phyloP scores from a whole-genome alignment of 2,113 vertebrate genomes.

The Pavo muticus region DNA sequence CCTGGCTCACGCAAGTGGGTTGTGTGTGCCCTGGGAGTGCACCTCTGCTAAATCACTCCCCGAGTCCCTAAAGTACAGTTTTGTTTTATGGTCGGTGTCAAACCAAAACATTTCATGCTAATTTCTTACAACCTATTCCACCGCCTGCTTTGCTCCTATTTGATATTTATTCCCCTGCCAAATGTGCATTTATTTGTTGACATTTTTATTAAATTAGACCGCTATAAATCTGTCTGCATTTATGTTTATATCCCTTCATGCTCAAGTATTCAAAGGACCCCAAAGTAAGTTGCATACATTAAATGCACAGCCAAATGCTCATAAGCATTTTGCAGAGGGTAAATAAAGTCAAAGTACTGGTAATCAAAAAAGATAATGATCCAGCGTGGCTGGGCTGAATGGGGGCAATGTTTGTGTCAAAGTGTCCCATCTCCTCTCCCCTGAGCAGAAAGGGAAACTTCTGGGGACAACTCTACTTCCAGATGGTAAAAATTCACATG shows the following conservation, averaged over 20 bases:
- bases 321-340: not conserved
- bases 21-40: not conserved
- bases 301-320: conserved; percentile 8
- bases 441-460: not conserved
- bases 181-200: conserved; percentile 74
- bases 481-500: not conserved
- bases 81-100: conserved; percentile 76
- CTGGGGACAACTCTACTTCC: not conserved
- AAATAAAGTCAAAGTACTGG: not conserved
- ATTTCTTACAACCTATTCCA: conserved; percentile 75
- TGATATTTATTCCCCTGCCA: conserved; percentile 78
- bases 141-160: conserved; percentile 54
- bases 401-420: not conserved
- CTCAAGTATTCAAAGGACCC: conserved; percentile 45
- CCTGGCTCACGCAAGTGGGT: not conserved
- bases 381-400: not conserved
- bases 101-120: conserved; percentile 74
- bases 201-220: conserved; percentile 77
- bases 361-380: not conserved
- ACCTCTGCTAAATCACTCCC: conserved; percentile 64
- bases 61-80: conserved; percentile 69
- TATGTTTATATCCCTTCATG: conserved; percentile 55
- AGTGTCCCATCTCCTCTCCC: not conserved
- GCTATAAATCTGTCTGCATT: conserved; percentile 67
- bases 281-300: conserved; percentile 34